These are phyloP conservation scores for Nicator chloris DNA, from an alignment of 2,113 vertebrate genomes.

Conservation along the genomic window DNA sequence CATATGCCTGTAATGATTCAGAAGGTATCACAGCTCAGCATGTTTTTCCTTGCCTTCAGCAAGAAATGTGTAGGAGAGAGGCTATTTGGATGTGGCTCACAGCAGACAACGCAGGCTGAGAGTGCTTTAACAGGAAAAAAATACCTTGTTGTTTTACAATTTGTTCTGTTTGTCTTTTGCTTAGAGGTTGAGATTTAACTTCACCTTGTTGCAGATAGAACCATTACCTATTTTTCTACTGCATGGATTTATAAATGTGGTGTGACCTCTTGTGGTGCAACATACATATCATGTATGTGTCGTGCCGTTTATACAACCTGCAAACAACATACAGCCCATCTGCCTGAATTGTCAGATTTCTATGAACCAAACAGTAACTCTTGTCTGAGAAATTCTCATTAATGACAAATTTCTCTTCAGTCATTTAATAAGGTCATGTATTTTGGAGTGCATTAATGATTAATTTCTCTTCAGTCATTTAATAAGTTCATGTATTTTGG, in stretches of 20 bases:
- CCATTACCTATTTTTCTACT: background rate
- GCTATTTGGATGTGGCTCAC: conserved; percentile 51
- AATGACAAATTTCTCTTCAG: background rate
- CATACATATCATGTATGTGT: background rate
- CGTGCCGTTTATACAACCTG: background rate
- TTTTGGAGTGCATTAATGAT: background rate
- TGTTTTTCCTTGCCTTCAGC: conserved; percentile 47
- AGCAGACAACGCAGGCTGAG: conserved; percentile 26
- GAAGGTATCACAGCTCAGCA: background rate
- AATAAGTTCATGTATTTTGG: background rate
- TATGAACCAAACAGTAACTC: background rate
- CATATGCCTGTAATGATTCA: background rate
- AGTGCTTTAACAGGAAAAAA: conserved; percentile 47
- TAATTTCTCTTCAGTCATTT: background rate
- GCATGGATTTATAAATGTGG: conserved; percentile 35
- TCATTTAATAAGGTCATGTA: background rate
- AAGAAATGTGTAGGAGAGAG: conserved; percentile 59
- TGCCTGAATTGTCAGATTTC: background rate
- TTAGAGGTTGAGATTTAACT: background rate
- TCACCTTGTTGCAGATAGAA: background rate
- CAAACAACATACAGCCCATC: background rate
- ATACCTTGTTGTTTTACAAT: background rate
- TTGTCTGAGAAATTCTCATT: background rate
- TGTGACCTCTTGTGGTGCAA: conserved; percentile 64
- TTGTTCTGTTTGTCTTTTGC: conserved; percentile 7